Evolutionary conservation across 1,140 invertebrate genomes (phyloP).

Genomic region (Acromyrmex heyeri): DNA sequence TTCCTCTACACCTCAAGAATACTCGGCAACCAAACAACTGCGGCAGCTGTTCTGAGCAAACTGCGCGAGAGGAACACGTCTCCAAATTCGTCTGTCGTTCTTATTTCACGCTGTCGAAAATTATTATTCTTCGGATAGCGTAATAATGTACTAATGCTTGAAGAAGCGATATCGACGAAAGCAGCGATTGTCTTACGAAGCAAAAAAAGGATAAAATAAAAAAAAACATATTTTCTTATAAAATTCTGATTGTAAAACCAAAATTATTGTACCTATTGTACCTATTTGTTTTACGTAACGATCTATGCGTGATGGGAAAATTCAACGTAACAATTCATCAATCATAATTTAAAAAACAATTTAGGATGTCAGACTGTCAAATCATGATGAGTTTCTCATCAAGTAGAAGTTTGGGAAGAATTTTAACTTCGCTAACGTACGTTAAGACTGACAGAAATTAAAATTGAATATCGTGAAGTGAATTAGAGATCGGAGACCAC

Average conservation of each 20-base stretch:
- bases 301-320: neutral
- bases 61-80: constrained; percentile 21
- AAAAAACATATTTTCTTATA: neutral
- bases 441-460: neutral
- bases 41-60: constrained; percentile 76
- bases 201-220: neutral
- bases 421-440: neutral
- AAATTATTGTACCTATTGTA: neutral
- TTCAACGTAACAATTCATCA: neutral
- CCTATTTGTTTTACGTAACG: too few species aligned
- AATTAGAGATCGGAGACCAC: neutral
- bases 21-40: constrained; percentile 80
- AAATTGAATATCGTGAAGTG: neutral
- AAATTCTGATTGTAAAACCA: neutral
- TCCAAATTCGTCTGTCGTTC: constrained; percentile 62
- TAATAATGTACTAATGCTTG: neutral
- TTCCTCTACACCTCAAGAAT: constrained; percentile 69
- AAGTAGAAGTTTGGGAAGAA: neutral
- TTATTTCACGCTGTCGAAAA: neutral
- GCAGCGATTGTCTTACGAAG: neutral
- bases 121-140: neutral
- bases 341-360: neutral
- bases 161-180: neutral
- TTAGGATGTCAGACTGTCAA: neutral
- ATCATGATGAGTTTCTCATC: neutral